Conservation (phyloP, 2,888 invertebrate species). For the Lithophane semibrunnea region DNA sequence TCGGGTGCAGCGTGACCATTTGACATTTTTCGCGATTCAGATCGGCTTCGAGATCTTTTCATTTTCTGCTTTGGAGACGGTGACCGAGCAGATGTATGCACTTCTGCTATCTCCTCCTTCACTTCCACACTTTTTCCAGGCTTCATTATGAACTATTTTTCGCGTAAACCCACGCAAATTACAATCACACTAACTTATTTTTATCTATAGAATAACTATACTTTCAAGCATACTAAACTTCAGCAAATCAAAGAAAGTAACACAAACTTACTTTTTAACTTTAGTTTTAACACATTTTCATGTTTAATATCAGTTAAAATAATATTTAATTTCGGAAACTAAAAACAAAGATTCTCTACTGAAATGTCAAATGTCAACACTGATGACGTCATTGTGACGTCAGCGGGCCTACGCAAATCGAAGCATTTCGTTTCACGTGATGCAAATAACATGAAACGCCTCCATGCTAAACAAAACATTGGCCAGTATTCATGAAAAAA, state of each 20-base stretch:
- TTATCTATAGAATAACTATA: slow-evolving; percentile 31
- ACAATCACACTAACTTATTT: slow-evolving; percentile 37
- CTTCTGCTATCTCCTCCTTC: slow-evolving; percentile 86
- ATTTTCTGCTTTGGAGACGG: slow-evolving; percentile 84
- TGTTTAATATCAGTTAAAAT: slow-evolving; percentile 46
- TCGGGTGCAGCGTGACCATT: slow-evolving; percentile 80
- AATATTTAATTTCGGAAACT: slow-evolving; percentile 54
- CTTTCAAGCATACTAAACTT: slow-evolving; percentile 21
- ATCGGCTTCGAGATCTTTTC: slow-evolving; percentile 81
- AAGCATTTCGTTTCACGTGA: slow-evolving; percentile 65
- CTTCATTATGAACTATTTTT: slow-evolving; percentile 77
- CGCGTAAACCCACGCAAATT: slow-evolving; percentile 67
- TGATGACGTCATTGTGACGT: slow-evolving; percentile 86
- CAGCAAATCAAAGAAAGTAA: slow-evolving; percentile 49
- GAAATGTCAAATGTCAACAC: slow-evolving; percentile 78
- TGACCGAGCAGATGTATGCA: slow-evolving; percentile 83
- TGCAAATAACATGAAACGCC: not conserved
- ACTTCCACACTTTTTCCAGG: slow-evolving; percentile 83
- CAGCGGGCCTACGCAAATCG: slow-evolving; percentile 66
- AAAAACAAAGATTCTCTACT: slow-evolving; percentile 69
- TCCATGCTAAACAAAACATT: not conserved
- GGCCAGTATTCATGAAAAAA: not conserved
- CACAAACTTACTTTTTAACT: slow-evolving; percentile 28
- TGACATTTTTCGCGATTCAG: slow-evolving; percentile 83
- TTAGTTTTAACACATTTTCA: slow-evolving; percentile 46